Evolutionary conservation across 2,797 vertebrate genomes (phyloP), one percentile per base, ranked within the genome.

Genomic region (Siniperca scherzeri): DNA sequence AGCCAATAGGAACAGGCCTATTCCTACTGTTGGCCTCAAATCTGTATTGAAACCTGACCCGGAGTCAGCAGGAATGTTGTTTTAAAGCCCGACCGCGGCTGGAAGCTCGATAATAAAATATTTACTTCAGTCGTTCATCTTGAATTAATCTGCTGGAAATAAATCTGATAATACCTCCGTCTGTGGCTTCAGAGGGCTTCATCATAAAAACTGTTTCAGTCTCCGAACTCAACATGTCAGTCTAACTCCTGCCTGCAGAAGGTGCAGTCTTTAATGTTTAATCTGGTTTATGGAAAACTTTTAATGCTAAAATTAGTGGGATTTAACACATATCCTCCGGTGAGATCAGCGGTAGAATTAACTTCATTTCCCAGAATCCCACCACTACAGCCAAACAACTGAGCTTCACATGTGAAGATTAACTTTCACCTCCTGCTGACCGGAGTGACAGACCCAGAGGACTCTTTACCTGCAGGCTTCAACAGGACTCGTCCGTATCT

Each of bases 1-100:
- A 87, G 80, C 91, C 89, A 90, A 89, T 88, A 77, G 86, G 74
- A 89, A n/a, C 44, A 53, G 64, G 27, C 70, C 7, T 40, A 2
- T 76, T 62, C 12, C 46, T 22, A 16, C 56, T 42, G 68, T 73
- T 44, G 36, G 59, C 48, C 5, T 44, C 38, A 7, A 27, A 38
- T 69, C 64, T 59, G 59, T 36, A 5, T 21, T 52, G 30, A 50
- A 13, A 22, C 16, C 62, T 70, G 81, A 83, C 48, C 68, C 61
- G 1, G 74, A 68, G 74, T 81, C 82, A 77, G 81, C 68, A 74
- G 89, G 87, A 87, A 87, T 86, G 87, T 84, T 44, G 53, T 30
- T 46, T 42, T 27, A 21, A 69, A 69, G 73, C 78, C 42, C 5
- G 62, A 71, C 77, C 48, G 64, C 21, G 52, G 72, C 65, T 64